Evolutionary conservation across 92 coral and sea anemone genomes (phyloP), one percentile per base, ranked within the genome.

Genomic region (Blastomussa wellsi): DNA sequence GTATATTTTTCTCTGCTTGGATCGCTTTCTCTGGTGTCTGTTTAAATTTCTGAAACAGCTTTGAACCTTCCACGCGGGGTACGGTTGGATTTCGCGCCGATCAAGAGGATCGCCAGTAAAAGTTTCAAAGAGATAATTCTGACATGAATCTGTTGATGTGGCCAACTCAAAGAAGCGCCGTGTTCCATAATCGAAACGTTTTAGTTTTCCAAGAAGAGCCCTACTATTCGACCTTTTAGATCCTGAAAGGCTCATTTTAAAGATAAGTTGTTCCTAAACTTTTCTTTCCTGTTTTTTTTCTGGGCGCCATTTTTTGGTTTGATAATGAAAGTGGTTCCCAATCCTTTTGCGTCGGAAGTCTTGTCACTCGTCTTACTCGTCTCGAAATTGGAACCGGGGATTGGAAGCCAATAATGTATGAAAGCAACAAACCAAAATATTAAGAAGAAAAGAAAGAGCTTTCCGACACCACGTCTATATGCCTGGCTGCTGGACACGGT

Each of bases 21-120:
- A 60, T 51, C 95, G 92, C 79, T 85, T 95, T 88, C 92, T 90
- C 48, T 90, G 94, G 31, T 80, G 81, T 74, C 88, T 92, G 74
- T 85, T 90, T 7, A 94, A 81, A 79, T 89, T 96, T 44, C 93
- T 89, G 81, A 96, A 93, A 78, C 95, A 93, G 19, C 69, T 83
- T 84, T 95, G 98, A 20, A 96, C 95, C 85, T 96, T 96, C 98
- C 99, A 96, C 70, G 88, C 86, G 13, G 97, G 89, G 76, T 91
- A 95, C 35, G 98, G 91, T 66, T 97, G 99, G n/a, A 76, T 82
- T 75, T 91, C 92, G 38, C 80, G 74, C 19, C 57, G 84, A 68
- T 80, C 87, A 19, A 62, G 38, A 38, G 80, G 76, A 16, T 42
- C 84, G 7, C 88, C 75, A 8, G 31, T 74, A n/a, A 82, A 89